phyloP scores from a whole-genome alignment of 2,113 vertebrate genomes.

The Amblyornis subalaris region DNA sequence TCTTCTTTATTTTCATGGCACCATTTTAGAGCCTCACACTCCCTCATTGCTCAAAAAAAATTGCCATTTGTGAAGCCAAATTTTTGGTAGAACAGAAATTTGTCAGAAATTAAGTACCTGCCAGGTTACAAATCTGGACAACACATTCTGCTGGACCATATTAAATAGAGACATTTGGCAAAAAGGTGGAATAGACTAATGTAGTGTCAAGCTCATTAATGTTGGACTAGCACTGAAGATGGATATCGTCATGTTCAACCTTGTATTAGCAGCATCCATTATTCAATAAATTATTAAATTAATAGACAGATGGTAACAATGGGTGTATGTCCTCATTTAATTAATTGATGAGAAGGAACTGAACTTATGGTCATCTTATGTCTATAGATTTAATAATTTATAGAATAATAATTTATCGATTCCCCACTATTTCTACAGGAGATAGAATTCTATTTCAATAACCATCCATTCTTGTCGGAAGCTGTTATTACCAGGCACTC shows the following conservation, averaged over 20 bases:
- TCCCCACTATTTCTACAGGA: constrained; percentile 37
- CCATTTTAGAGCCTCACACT: not conserved
- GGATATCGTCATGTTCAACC: constrained; percentile 15
- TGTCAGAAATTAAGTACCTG: not conserved
- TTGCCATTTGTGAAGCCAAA: not conserved
- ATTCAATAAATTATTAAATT: constrained; percentile 69
- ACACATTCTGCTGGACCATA: not conserved
- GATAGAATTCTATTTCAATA: constrained; percentile 56
- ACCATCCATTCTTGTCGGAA: constrained; percentile 49
- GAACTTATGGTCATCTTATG: constrained; percentile 40
- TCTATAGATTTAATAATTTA: constrained; percentile 67
- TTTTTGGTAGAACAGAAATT: not conserved
- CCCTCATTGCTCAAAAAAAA: not conserved
- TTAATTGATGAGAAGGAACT: constrained; percentile 62
- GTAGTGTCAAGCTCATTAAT: constrained; percentile 45
- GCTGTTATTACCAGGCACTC: constrained; percentile 21
- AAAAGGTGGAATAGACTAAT: constrained; percentile 15
- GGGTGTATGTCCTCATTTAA: constrained; percentile 36
- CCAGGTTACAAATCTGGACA: not conserved
- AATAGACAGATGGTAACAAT: constrained; percentile 47
- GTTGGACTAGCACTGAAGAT: constrained; percentile 18
- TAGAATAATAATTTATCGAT: constrained; percentile 67
- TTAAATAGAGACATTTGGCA: constrained; percentile 19
- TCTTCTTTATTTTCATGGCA: not conserved
- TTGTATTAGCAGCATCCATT: constrained; percentile 45